Conservation (phyloP, 1,140 invertebrate genomes). For the Copidosoma floridanum region DNA sequence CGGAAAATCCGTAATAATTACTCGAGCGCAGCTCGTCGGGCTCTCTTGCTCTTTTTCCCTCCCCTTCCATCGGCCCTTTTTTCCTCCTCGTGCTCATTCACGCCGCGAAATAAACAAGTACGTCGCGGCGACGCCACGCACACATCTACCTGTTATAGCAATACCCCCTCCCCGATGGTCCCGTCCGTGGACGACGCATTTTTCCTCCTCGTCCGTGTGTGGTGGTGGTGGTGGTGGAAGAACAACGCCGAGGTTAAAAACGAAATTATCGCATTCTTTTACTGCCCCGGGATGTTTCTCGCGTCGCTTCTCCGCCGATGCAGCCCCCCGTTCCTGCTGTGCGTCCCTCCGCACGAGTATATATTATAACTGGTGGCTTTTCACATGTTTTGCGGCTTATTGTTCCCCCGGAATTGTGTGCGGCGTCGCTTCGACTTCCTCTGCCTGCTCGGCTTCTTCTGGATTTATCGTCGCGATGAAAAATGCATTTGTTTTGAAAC, state of each 20-base stretch:
- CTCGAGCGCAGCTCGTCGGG: slow-evolving; percentile 33
- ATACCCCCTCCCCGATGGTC: neutral
- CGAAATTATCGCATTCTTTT: slow-evolving; percentile 26
- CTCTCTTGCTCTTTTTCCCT: neutral
- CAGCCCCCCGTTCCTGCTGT: neutral
- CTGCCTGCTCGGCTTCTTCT: neutral
- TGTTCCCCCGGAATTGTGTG: slow-evolving; percentile 20
- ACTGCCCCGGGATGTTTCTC: neutral
- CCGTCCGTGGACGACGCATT: neutral
- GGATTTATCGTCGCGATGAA: slow-evolving; percentile 17
- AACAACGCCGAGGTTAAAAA: slow-evolving; percentile 11
- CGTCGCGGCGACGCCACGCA: slow-evolving; percentile 2
- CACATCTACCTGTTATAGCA: no score
- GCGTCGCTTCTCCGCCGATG: neutral
- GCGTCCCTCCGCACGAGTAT: neutral
- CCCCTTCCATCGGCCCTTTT: neutral
- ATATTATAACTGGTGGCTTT: slow-evolving; percentile 1
- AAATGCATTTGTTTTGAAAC: slow-evolving; percentile 23
- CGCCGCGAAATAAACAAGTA: slow-evolving; percentile 22
- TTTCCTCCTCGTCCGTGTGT: neutral
- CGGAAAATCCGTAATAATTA: slow-evolving; percentile 58
- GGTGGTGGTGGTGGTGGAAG: no score
- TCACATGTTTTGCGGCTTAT: slow-evolving; percentile 24
- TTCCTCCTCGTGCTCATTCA: slow-evolving; percentile 21
- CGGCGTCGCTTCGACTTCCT: neutral